Percentiles rank a stretch among this genome's conserved stretches.
These are phyloP conservation scores for Manis javanica DNA, from an alignment of 2,797 vertebrate genomes.

Conservation along the genomic window DNA sequence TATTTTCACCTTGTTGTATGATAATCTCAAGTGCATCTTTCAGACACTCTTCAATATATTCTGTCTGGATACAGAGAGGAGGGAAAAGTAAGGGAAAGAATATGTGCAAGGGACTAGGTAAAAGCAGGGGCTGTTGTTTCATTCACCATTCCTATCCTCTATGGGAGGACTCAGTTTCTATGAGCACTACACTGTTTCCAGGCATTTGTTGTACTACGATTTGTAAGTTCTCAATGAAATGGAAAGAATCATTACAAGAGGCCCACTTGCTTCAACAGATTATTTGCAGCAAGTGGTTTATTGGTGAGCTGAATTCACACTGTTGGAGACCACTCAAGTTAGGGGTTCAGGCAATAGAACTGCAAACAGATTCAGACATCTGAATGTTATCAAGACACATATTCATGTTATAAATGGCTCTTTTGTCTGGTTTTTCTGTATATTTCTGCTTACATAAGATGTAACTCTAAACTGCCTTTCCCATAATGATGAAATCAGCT, in stretches of 20 bases:
- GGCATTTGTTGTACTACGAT: background rate
- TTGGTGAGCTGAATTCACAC: slow-evolving; percentile 13
- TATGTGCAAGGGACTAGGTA: fast-evolving
- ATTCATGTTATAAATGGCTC: slow-evolving; percentile 9
- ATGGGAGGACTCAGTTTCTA: background rate
- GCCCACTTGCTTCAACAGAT: background rate
- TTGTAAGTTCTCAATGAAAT: slow-evolving; percentile 2
- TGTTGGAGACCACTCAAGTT: background rate
- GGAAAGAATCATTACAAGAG: background rate
- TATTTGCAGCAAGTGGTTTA: background rate
- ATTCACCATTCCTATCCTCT: background rate
- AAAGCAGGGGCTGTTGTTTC: background rate
- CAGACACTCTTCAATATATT: background rate
- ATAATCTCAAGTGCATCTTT: background rate
- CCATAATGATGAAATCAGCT: slow-evolving; percentile 42
- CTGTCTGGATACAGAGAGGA: background rate
- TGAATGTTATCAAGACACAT: slow-evolving; percentile 31
- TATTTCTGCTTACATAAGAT: slow-evolving; percentile 25
- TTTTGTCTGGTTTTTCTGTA: slow-evolving; percentile 43
- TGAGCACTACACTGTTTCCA: background rate
- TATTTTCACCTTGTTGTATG: background rate
- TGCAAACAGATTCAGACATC: background rate
- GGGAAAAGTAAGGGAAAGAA: background rate
- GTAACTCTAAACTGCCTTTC: slow-evolving; percentile 62
- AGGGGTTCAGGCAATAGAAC: slow-evolving; percentile 32